phyloP scores from a whole-genome alignment of 2,113 vertebrate species.

The Castor canadensis region DNA sequence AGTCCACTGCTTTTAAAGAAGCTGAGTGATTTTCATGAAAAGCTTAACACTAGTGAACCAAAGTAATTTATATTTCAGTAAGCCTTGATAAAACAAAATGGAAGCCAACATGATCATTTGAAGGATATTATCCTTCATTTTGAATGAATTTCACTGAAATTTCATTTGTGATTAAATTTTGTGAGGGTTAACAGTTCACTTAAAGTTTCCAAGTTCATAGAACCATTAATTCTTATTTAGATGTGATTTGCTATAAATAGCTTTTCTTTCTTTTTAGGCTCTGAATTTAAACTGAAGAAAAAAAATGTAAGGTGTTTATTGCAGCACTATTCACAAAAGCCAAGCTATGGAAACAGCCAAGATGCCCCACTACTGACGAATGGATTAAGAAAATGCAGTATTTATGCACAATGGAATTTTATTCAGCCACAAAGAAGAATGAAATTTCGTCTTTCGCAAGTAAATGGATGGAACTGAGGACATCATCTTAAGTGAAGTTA shows the following conservation, averaged over 20 bases:
- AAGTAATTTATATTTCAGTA: slow-evolving; percentile 7
- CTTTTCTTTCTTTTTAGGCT: background rate
- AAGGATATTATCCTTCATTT: slow-evolving; percentile 37
- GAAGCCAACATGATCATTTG: slow-evolving; percentile 17
- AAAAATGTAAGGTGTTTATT: background rate
- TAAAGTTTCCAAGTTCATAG: slow-evolving; percentile 8
- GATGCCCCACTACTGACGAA: too few relatives aligned
- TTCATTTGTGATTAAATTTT: slow-evolving; percentile 5
- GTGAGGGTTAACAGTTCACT: slow-evolving; percentile 18
- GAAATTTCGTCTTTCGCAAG: too few relatives aligned
- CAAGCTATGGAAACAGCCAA: too few relatives aligned
- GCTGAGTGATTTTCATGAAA: background rate
- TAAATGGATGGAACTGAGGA: too few relatives aligned
- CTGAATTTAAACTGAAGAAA: background rate
- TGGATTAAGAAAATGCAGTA: too few relatives aligned
- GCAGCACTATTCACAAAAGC: too few relatives aligned
- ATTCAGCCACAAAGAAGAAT: too few relatives aligned
- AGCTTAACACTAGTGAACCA: slow-evolving; percentile 2
- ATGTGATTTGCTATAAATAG: slow-evolving; percentile 1
- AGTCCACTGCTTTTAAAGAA: slow-evolving; percentile 29
- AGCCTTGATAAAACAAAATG: slow-evolving; percentile 44
- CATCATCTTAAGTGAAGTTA: too few relatives aligned
- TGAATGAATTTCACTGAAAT: slow-evolving; percentile 40
- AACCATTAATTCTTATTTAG: slow-evolving; percentile 28
- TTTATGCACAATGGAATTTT: too few relatives aligned